Evolutionary conservation across 2,888 invertebrate genomes (phyloP), one percentile per base, ranked within the genome.

Genomic region (Lithophane semibrunnea): DNA sequence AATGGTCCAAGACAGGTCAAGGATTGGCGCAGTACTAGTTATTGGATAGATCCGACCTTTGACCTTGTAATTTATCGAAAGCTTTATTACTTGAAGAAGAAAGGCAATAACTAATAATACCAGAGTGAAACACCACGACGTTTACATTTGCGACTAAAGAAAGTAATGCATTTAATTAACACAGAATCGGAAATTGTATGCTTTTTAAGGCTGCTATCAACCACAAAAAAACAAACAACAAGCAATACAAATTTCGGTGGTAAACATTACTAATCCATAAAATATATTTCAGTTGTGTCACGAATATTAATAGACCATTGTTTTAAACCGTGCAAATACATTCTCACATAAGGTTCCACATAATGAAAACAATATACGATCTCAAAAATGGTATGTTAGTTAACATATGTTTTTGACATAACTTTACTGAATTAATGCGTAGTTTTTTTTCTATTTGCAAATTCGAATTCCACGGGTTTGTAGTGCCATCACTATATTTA

Each of bases 241-340:
- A 21, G 52, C 70, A 72, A 75, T 66, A 77, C 61, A 73, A 73
- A 68, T 74, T 68, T 77, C 63, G 58, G 47, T 65, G 65, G 60
- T 71, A 79, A 81, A 77, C 44, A 82, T 73, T 76, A 74, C 75
- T 75, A 75, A 78, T 73, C 81, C 83, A 89, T 89, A 84, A 69
- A 37, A 74, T 72, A 47, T 86, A 85, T 83, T 84, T 58, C 67
- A 91, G 92, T 88, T 92, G 90, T 93, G 91, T 94, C 93, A 94
- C 89, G 90, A 90, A 90, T 94, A 94, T 93, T 92, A 92, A 93
- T 94, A 93, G 89, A 90, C 73, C 83, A 89, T 90, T 92, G 90
- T 93, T 90, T 86, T 80, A 92, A 93, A 88, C 90, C 93, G 91
- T 83, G 87, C 87, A 92, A 93, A 94, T 90, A 92, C 87, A 89